These are phyloP conservation scores for Phataginus tricuspis DNA, from an alignment of 2,797 vertebrate genomes.

Conservation along the genomic window DNA sequence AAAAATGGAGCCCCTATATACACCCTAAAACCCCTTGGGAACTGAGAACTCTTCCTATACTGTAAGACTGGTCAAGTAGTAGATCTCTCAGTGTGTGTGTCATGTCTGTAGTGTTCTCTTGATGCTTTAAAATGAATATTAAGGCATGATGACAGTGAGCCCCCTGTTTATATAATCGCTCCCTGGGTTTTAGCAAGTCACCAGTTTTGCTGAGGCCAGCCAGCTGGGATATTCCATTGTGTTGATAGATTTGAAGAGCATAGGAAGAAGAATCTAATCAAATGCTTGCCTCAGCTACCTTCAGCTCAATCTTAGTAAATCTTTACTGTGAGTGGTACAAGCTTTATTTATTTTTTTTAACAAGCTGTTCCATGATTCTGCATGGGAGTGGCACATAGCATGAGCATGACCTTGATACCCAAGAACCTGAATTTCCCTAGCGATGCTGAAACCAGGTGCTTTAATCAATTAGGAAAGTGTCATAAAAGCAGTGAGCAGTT, in stretches of 20 bases:
- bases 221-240: background rate
- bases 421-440: background rate
- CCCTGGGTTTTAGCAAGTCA: background rate
- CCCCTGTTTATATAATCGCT: background rate
- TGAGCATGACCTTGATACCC: background rate
- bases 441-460: background rate
- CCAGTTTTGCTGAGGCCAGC: background rate
- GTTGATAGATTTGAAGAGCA: background rate
- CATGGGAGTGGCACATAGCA: constrained; percentile 48
- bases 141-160: background rate
- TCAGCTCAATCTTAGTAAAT: background rate
- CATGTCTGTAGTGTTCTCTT: too few relatives aligned
- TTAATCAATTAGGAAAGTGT: background rate
- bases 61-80: background rate
- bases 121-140: background rate
- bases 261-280: background rate
- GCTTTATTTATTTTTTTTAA: background rate
- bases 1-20: background rate
- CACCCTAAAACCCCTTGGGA: background rate
- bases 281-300: background rate
- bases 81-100: background rate
- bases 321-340: background rate
- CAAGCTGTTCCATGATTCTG: background rate
- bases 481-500: background rate
- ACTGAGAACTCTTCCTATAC: background rate